phyloP scores from a whole-genome alignment of 2,797 vertebrate genomes.

The Micromesistius poutassou region DNA sequence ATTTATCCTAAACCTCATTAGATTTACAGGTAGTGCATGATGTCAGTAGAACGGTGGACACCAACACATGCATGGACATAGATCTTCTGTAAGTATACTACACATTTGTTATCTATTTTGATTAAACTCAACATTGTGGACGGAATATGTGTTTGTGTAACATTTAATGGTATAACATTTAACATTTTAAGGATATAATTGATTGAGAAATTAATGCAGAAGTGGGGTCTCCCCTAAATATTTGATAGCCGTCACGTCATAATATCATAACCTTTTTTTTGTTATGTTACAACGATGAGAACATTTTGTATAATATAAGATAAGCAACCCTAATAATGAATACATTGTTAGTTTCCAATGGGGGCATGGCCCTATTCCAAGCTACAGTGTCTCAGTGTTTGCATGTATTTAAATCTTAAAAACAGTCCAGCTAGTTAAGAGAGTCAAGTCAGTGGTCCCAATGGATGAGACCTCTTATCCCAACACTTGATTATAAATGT shows the following conservation, averaged over 20 bases:
- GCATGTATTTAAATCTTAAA: not conserved
- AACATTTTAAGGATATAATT: not conserved
- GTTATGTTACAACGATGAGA: not conserved
- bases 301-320: not conserved
- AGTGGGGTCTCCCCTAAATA: not conserved
- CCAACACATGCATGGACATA: constrained; percentile 72
- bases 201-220: not conserved
- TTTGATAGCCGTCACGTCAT: not conserved
- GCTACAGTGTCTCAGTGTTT: not conserved
- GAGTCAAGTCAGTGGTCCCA: not conserved
- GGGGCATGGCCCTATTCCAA: not conserved
- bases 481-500: not conserved
- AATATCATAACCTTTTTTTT: not conserved
- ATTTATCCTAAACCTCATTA: constrained; percentile 75
- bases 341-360: not conserved
- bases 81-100: constrained; percentile 71
- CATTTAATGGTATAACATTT: constrained; percentile 1
- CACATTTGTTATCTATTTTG: not conserved
- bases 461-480: not conserved
- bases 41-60: constrained; percentile 55
- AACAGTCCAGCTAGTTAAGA: not conserved
- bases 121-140: not conserved
- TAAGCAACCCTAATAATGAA: not conserved
- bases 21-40: constrained; percentile 48
- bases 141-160: not conserved